phyloP scores from a whole-genome alignment of 2,797 vertebrate genomes.

The Rhinella marina region DNA sequence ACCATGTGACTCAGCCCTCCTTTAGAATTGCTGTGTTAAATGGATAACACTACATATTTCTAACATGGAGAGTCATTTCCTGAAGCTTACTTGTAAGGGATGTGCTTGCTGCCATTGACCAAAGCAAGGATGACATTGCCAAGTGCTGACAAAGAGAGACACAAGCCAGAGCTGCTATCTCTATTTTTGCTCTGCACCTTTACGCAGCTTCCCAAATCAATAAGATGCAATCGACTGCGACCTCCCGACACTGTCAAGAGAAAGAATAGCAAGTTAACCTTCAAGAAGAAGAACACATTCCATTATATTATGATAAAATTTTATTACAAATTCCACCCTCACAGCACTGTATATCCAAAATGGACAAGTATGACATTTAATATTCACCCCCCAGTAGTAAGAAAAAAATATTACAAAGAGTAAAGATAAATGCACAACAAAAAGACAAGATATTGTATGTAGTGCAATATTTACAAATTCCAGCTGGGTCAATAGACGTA shows the following conservation, averaged over 20 bases:
- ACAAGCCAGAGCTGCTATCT: slow-evolving; percentile 84
- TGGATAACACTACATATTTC: background rate
- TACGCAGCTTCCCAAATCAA: slow-evolving; percentile 92
- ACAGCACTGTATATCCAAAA: no score
- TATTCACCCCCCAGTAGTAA: no score
- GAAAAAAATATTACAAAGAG: no score
- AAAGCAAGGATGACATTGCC: slow-evolving; percentile 90
- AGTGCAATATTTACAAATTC: no score
- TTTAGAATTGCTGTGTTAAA: background rate
- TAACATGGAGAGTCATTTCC: background rate
- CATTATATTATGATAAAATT: slow-evolving; percentile 44
- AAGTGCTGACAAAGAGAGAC: slow-evolving; percentile 88
- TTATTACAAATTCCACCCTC: background rate
- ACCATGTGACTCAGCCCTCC: background rate
- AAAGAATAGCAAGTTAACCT: slow-evolving; percentile 57
- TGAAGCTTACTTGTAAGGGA: slow-evolving; percentile 88
- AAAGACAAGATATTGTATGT: no score
- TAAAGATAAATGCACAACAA: no score
- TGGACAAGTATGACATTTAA: no score
- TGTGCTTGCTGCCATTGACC: slow-evolving; percentile 90
- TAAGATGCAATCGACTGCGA: slow-evolving; percentile 91
- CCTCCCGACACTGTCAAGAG: slow-evolving; percentile 83
- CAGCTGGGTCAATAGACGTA: no score
- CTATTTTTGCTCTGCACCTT: slow-evolving; percentile 83
- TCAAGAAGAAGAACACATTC: background rate